Conservation (phyloP, 2,797 vertebrate genomes). For the Sebastes umbrosus region DNA sequence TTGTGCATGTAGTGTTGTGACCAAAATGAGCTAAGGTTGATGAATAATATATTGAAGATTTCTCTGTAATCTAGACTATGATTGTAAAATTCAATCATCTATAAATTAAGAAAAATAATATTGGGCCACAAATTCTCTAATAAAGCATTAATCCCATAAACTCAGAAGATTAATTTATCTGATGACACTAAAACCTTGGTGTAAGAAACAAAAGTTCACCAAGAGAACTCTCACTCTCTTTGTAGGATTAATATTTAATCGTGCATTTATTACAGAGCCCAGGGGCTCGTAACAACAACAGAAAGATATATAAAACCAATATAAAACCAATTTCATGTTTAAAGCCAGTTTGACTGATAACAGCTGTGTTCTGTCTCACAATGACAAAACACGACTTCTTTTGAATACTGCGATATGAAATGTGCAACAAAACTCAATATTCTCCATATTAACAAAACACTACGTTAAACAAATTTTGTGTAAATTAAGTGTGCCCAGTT, state of each 20-base stretch:
- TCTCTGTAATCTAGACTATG: neutral
- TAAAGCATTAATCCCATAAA: neutral
- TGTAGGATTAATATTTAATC: slow-evolving; percentile 38
- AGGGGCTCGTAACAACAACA: slow-evolving; percentile 4
- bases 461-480: neutral
- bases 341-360: slow-evolving; percentile 20
- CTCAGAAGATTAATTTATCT: neutral
- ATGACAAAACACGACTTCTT: neutral
- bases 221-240: neutral
- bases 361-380: neutral
- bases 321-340: slow-evolving; percentile 31
- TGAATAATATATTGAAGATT: neutral
- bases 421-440: neutral
- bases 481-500: neutral
- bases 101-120: neutral
- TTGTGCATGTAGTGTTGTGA: neutral
- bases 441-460: slow-evolving; percentile 3
- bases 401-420: neutral
- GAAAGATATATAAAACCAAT: slow-evolving; percentile 32
- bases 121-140: neutral
- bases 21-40: neutral
- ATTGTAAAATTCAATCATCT: neutral
- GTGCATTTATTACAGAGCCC: slow-evolving; percentile 31
- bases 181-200: neutral
- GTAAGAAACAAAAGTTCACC: slow-evolving; percentile 2